Percentiles rank a stretch among this genome's conserved stretches.
Evolutionary conservation across 2,797 vertebrate genomes (phyloP).

Genomic region (Aeoliscus strigatus): DNA sequence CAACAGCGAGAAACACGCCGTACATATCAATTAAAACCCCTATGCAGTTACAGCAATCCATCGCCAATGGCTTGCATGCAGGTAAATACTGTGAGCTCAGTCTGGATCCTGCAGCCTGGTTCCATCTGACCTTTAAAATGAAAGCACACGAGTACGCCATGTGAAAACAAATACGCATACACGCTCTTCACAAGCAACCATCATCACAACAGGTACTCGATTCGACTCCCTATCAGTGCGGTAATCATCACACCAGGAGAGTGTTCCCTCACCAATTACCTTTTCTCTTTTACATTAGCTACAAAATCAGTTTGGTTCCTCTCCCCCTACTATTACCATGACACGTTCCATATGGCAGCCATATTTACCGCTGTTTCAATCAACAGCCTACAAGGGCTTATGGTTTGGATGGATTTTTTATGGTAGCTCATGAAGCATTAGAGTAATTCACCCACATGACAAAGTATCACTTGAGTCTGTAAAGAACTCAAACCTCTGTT

Average conservation of each 20-base stretch:
- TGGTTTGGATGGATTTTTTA: conserved; percentile 18
- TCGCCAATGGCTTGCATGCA: conserved; percentile 15
- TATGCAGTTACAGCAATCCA: conserved; percentile 31
- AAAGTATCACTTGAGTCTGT: conserved; percentile 33
- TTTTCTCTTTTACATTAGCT: conserved; percentile 47
- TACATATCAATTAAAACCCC: conserved; percentile 66
- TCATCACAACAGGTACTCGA: conserved; percentile 50
- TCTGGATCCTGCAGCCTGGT: conserved; percentile 10
- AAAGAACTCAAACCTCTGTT: conserved; percentile 29
- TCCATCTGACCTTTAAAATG: conserved; percentile 20
- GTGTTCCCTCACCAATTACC: conserved; percentile 63
- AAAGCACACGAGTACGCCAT: conserved; percentile 1
- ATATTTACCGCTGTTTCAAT: conserved; percentile 40
- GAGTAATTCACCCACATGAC: conserved; percentile 33
- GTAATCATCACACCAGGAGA: conserved; percentile 61
- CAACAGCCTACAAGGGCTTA: conserved; percentile 22
- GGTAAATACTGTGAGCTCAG: conserved; percentile 5
- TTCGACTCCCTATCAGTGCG: conserved; percentile 39
- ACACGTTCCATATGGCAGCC: conserved; percentile 28
- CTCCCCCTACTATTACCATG: conserved; percentile 31
- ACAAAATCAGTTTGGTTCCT: conserved; percentile 38
- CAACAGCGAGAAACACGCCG: conserved; percentile 49
- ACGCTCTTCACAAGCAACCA: conserved; percentile 21
- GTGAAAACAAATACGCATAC: conserved; percentile 36
- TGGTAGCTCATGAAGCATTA: conserved; percentile 20